These are phyloP conservation scores for Hypanus sabinus DNA, from an alignment of 2,113 vertebrate species.

Conservation along the genomic window DNA sequence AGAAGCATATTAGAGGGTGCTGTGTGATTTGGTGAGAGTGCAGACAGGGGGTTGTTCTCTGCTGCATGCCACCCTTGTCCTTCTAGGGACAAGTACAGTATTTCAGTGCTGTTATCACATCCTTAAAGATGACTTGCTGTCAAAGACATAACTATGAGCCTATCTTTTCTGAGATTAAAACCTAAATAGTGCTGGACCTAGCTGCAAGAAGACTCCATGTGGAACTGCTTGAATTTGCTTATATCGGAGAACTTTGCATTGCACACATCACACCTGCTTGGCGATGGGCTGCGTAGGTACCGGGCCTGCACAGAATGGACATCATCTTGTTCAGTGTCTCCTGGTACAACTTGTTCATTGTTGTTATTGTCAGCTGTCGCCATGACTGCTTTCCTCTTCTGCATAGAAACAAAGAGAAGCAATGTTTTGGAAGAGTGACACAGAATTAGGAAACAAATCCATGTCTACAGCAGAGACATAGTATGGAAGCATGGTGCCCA, in stretches of 20 bases:
- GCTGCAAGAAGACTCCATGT: not conserved
- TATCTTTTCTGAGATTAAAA: not conserved
- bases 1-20: too few species aligned
- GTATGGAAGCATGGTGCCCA: too few species aligned
- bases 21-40: too few species aligned
- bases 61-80: too few species aligned
- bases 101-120: not conserved
- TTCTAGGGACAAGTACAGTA: not conserved
- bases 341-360: slow-evolving; percentile 56
- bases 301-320: slow-evolving; percentile 70
- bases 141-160: not conserved
- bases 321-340: slow-evolving; percentile 46
- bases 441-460: not conserved
- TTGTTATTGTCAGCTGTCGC: slow-evolving; percentile 57
- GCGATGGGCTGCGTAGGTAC: slow-evolving; percentile 84
- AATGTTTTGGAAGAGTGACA: not conserved
- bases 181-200: not conserved
- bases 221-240: not conserved
- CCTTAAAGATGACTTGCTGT: not conserved
- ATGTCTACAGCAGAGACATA: not conserved
- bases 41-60: too few species aligned
- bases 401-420: too few species aligned
- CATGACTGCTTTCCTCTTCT: slow-evolving; percentile 54
- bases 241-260: not conserved
- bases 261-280: slow-evolving; percentile 58